Conservation (phyloP, 2,888 invertebrate genomes). For the Caenorhabditis angaria region DNA sequence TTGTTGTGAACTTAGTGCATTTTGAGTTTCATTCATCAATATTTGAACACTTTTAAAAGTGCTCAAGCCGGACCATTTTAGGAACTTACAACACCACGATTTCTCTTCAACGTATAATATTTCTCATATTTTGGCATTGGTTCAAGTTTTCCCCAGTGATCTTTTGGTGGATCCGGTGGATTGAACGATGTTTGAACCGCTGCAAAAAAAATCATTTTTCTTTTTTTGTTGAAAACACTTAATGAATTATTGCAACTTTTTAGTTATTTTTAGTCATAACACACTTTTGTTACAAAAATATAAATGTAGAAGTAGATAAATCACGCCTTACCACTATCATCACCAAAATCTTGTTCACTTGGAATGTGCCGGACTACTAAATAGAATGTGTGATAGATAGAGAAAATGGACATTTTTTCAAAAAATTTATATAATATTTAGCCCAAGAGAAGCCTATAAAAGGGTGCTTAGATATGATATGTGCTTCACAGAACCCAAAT, state of each 20-base stretch:
- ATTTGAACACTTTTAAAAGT: no score
- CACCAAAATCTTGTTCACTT: background rate
- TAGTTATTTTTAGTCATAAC: no score
- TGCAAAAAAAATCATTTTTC: conserved; percentile 40
- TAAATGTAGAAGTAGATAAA: conserved; percentile 5
- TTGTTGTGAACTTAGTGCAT: no score
- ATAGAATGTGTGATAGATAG: background rate
- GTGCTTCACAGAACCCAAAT: background rate
- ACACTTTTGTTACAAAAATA: no score
- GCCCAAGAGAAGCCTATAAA: background rate
- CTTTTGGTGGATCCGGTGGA: conserved; percentile 70
- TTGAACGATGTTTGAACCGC: conserved; percentile 70
- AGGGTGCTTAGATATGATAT: background rate
- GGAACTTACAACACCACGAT: conserved; percentile 60
- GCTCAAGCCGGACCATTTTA: no score
- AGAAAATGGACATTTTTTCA: background rate
- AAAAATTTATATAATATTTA: background rate
- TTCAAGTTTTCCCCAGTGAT: conserved; percentile 68
- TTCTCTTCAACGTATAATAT: conserved; percentile 57
- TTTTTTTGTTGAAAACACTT: background rate
- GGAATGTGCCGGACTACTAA: background rate
- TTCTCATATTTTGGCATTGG: conserved; percentile 63
- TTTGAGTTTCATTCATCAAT: no score
- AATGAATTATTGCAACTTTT: no score
- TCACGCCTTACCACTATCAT: conserved; percentile 4